Percentiles rank a stretch among this genome's conserved stretches.
These are phyloP conservation scores for Megalops atlanticus DNA, from an alignment of 2,113 vertebrate species.

Conservation along the genomic window DNA sequence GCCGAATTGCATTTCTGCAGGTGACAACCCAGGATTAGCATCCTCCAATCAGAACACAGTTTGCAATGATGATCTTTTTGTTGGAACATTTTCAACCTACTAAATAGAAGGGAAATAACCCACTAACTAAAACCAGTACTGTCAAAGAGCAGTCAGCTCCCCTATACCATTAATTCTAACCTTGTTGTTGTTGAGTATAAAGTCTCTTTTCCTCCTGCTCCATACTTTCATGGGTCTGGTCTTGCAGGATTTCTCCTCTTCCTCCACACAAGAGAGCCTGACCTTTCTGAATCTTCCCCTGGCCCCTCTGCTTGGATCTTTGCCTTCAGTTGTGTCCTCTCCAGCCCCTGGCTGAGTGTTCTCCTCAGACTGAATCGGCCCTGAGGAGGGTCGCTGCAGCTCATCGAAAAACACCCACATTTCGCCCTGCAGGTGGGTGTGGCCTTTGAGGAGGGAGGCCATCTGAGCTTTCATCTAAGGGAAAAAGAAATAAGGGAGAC, in stretches of 20 bases:
- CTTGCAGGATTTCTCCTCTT: slow-evolving; percentile 71
- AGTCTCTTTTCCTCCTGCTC: slow-evolving; percentile 69
- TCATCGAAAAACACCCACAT: slow-evolving; percentile 83
- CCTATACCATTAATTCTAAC: slow-evolving; percentile 40
- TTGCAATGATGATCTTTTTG: too few species aligned
- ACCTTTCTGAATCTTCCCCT: slow-evolving; percentile 71
- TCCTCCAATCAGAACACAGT: not conserved
- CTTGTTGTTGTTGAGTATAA: too few species aligned
- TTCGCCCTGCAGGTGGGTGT: slow-evolving; percentile 80
- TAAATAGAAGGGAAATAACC: too few species aligned
- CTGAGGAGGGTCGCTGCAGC: slow-evolving; percentile 64
- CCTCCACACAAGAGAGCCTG: slow-evolving; percentile 68
- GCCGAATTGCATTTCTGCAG: slow-evolving; percentile 69
- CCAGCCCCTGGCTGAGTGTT: slow-evolving; percentile 69
- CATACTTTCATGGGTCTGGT: slow-evolving; percentile 48
- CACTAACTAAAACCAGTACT: too few species aligned
- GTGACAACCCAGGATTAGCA: slow-evolving; percentile 27
- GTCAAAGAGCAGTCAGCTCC: too few species aligned
- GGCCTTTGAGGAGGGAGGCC: slow-evolving; percentile 76
- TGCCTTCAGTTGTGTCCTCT: slow-evolving; percentile 66
- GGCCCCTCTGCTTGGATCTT: slow-evolving; percentile 13
- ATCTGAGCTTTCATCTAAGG: slow-evolving; percentile 80
- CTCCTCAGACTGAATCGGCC: slow-evolving; percentile 68
- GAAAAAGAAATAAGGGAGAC: not conserved
- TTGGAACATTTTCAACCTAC: too few species aligned